phyloP scores from a whole-genome alignment of 2,888 invertebrate species.

The Lasioglossum malachurum region DNA sequence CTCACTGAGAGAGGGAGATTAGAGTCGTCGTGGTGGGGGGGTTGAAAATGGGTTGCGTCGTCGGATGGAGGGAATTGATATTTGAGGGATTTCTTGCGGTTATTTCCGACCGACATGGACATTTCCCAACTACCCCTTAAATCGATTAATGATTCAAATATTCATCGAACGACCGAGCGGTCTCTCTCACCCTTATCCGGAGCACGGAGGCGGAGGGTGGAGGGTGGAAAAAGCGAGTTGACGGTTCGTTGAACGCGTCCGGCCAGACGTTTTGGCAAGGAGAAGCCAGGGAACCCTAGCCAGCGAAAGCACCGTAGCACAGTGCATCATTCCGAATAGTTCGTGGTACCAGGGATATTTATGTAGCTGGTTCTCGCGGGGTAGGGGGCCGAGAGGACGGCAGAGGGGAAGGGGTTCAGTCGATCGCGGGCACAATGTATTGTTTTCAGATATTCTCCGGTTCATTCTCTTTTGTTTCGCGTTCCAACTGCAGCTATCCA shows the following conservation, averaged over 20 bases:
- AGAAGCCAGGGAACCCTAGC: conserved; percentile 32
- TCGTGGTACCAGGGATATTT: conserved; percentile 66
- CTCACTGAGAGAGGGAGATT: not conserved
- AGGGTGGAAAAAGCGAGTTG: conserved; percentile 36
- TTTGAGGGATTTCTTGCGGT: conserved; percentile 1
- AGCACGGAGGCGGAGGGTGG: not conserved
- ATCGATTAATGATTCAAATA: conserved; percentile 20
- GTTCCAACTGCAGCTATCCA: conserved; percentile 61
- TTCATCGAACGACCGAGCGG: not conserved
- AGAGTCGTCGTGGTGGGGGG: not conserved
- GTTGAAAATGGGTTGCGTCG: not conserved
- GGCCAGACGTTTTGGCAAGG: conserved; percentile 69
- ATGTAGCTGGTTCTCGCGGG: conserved; percentile 55
- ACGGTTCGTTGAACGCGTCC: conserved; percentile 38
- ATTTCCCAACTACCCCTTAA: not conserved
- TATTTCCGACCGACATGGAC: not conserved
- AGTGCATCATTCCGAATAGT: conserved; percentile 64
- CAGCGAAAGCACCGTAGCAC: conserved; percentile 8
- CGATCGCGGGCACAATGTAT: conserved; percentile 75
- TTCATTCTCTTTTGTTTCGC: conserved; percentile 74
- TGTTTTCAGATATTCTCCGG: conserved; percentile 79
- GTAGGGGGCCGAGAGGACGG: not conserved
- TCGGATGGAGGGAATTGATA: conserved; percentile 14
- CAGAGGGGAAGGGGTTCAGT: conserved; percentile 32
- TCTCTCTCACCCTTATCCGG: not conserved